Conservation (phyloP, 2,113 vertebrate genomes). For the Psammodynastes pulverulentus region DNA sequence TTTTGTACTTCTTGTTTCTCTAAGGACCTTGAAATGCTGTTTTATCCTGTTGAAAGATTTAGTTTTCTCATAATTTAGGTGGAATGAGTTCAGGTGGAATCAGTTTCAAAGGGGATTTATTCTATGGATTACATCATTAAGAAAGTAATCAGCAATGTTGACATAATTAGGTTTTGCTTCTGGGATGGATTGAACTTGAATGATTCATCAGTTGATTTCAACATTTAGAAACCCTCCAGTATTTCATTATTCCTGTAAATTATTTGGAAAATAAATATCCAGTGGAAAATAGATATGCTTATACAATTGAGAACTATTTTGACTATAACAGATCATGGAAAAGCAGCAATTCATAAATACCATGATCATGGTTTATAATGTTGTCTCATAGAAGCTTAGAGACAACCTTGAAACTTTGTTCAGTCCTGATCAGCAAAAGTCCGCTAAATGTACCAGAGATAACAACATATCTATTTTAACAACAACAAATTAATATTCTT, state of each 20-base stretch:
- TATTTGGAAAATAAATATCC: neutral
- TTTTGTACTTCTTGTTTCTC: neutral
- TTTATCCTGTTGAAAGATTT: slow-evolving; percentile 11
- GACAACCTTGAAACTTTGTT: neutral
- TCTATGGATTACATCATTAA: neutral
- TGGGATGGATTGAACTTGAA: neutral
- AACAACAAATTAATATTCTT: neutral
- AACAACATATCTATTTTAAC: neutral
- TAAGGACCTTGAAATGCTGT: neutral
- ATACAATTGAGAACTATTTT: neutral
- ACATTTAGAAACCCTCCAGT: neutral
- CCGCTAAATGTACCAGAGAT: neutral
- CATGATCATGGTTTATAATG: neutral
- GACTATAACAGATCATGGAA: neutral
- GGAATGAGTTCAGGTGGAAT: slow-evolving; percentile 2
- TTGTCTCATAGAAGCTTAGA: accelerated
- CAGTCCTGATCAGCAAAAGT: neutral
- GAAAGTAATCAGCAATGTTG: neutral
- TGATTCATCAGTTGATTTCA: neutral
- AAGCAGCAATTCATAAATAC: neutral
- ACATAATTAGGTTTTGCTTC: neutral
- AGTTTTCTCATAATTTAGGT: neutral
- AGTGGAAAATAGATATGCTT: neutral
- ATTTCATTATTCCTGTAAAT: neutral
- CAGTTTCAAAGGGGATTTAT: neutral